Base-by-base conservation (phyloP, 2,888 invertebrate genomes). In the Muschampia plurimacula region DNA sequence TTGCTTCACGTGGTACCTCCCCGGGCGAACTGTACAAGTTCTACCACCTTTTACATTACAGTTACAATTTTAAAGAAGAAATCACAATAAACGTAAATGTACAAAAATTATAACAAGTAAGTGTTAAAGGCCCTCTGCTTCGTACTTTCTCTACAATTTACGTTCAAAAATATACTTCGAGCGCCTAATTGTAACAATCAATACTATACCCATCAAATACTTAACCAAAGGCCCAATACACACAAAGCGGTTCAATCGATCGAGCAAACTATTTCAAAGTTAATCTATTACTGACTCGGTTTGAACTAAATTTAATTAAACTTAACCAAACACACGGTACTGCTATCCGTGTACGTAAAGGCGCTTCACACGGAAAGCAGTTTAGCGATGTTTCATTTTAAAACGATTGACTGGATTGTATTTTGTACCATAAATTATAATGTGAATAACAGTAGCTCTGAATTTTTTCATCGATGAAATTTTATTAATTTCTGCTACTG, bases 201-300 rank as follows among this genome's bases (percentile, higher is more conserved):
- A 32, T 32, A 32, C 32, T 32, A 4, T 4, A 36, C 32, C 59
- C 36, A 32, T 60, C 39, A 60, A 60, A 32, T 39, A 60, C 36
- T 63, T 63, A 41, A 63, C 63, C 22, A 15, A 41, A 91, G 59
- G 85, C 85, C 36, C 83, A 88, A 67, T 92, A 92, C 0, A 83
- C 85, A 8, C 85, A 85, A 69, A 78, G 85, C 13, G 46, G 65
- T 36, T 13, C 46, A 64, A 71, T 66, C 36, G 49, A 71, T 70
- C 15, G 65, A 72, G 67, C 74, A 66, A 80, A 78, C 78, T 77
- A 78, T 77, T 77, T 74, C 72, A 69, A 75, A 76, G 76, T 78
- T 75, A 69, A 77, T 67, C 74, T 62, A 46, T 73, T 59, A 73
- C 67, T 66, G 71, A 72, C 75, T 70, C 63, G 72, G 76, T 71